phyloP scores from a whole-genome alignment of 2,888 invertebrate genomes.

The Drosophila tanythrix region DNA sequence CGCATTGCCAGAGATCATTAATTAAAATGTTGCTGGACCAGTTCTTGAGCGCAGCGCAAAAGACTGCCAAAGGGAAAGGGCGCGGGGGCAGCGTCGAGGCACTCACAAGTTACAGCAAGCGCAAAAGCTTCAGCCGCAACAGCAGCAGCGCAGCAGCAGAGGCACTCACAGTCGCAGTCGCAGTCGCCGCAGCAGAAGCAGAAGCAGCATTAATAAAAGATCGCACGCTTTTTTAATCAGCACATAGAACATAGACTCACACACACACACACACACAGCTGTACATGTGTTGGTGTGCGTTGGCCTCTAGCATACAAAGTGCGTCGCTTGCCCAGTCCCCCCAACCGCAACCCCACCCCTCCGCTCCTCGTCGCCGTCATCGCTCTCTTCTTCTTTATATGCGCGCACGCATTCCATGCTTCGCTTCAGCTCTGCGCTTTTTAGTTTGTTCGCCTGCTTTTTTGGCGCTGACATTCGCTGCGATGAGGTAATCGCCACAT shows the following conservation, averaged over 20 bases:
- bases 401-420: slow-evolving; percentile 70
- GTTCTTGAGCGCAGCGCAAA: slow-evolving; percentile 62
- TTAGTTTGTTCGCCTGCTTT: slow-evolving; percentile 37
- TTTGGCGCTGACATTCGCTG: slow-evolving; percentile 67
- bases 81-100: neutral
- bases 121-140: slow-evolving; percentile 34
- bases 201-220: slow-evolving; percentile 58
- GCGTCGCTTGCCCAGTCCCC: slow-evolving; percentile 31
- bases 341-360: neutral
- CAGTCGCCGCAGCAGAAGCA: slow-evolving; percentile 22
- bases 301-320: slow-evolving; percentile 64
- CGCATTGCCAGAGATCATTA: slow-evolving; percentile 71
- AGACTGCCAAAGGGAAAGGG: neutral
- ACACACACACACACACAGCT: slow-evolving; percentile 12
- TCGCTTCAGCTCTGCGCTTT: slow-evolving; percentile 60
- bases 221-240: slow-evolving; percentile 70
- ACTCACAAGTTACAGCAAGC: slow-evolving; percentile 61
- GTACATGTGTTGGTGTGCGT: slow-evolving; percentile 27
- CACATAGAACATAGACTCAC: slow-evolving; percentile 48
- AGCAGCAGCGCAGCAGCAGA: slow-evolving; percentile 18
- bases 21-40: slow-evolving; percentile 80
- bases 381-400: neutral
- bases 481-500: slow-evolving; percentile 76
- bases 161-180: slow-evolving; percentile 11
- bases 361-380: neutral